Evolutionary conservation across 2,113 vertebrate genomes (phyloP).

Genomic region (Saccopteryx leptura): DNA sequence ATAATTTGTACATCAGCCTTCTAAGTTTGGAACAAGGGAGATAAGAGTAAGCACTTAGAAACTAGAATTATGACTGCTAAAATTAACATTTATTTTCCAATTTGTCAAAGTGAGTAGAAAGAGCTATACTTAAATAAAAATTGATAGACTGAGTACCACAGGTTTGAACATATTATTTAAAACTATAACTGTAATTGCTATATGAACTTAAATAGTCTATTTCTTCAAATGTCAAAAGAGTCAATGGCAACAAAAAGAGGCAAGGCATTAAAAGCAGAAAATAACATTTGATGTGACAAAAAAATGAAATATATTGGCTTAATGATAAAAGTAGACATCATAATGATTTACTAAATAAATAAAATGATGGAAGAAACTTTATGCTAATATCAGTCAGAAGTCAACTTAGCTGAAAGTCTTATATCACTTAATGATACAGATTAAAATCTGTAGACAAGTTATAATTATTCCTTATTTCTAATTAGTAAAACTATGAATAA

Average conservation of each 20-base stretch:
- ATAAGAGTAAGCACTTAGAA: neutral
- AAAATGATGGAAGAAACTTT: neutral
- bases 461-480: neutral
- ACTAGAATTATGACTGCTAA: neutral
- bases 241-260: neutral
- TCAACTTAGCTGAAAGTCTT: neutral
- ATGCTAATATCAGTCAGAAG: neutral
- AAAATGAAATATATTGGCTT: neutral
- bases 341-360: constrained; percentile 7
- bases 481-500: constrained; percentile 13
- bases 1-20: neutral
- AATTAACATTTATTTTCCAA: neutral
- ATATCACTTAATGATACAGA: neutral
- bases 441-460: constrained; percentile 12
- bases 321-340: neutral
- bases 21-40: neutral
- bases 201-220: neutral
- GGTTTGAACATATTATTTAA: neutral
- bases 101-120: constrained; percentile 17
- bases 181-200: neutral
- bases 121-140: neutral
- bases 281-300: neutral
- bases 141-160: neutral
- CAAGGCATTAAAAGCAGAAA: neutral
- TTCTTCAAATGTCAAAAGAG: neutral